Base-by-base conservation (phyloP, 2,888 invertebrate genomes). In the Lithophane socia region DNA sequence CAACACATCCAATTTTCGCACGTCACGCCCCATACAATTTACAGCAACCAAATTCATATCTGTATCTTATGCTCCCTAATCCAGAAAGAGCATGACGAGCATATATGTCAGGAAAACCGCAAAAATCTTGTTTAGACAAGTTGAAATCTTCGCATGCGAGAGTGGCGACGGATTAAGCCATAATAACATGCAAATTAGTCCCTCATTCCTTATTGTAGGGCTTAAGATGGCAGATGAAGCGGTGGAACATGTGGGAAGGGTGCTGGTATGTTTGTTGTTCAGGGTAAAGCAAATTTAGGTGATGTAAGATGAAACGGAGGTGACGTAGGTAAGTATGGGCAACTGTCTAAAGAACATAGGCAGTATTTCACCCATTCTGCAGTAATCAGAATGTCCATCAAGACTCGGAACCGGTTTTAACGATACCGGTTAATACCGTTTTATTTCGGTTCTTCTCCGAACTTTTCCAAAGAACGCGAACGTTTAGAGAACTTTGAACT, bases 181-280 rank as follows among this genome's bases (percentile, higher is more conserved):
- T 94, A 94, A 94, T 94, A 94, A 94, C 93, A 94, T 94, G 94
- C 91, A 94, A 94, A 94, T 94, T 92, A 93, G 93, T 91, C 92
- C 91, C 90, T 90, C 90, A 91, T 90, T 92, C 89, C 89, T 90
- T 90, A 77, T 58, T 71, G 80, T 81, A 18, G 58, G 89, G 89
- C 70, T 70, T 66, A 88, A 90, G 76, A 65, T 66, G 89, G 24
- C 72, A 75, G 87, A 82, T 83, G 73, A 72, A 84, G 88, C 85
- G 86, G 69, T 47, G 49, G 44, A 44, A 54, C 58, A 65, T 54
- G 60, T 44, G 44, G n/a, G 54, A 56, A 37, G 42, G 61, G 56
- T 13, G 49, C 8, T 54, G 71, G 24, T 60, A 56, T 80, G 21
- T 67, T 63, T 83, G 24, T 58, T 37, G 44, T 49, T n/a, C 1